Base-by-base conservation (phyloP, 2,888 invertebrate genomes). In the Julus scandinavius region DNA sequence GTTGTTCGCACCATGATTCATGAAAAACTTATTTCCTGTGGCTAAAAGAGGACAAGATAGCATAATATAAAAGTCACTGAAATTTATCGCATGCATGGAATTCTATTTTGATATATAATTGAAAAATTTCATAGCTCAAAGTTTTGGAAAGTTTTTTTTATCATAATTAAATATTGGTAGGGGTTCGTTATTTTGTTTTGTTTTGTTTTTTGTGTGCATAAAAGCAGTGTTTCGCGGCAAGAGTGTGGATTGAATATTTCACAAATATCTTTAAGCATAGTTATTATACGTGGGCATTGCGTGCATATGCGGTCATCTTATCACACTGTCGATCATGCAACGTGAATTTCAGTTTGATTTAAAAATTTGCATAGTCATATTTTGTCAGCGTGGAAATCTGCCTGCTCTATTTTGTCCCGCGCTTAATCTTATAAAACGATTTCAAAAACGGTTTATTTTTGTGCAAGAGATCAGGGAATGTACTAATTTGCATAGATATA, bases 341-440 rank as follows among this genome's bases (percentile, higher is more conserved):
- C 80, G 80, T 80, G 80, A 80, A 80, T 80, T 80, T 80, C 80
- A 80, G 38, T 80, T 80, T 80, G 80, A 80, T 80, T 80, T 80
- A 80, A 80, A 80, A 80, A 80, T 80, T 80, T 80, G 80, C 80
- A 80, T 80, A 80, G 80, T 80, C 80, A 80, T 80, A 80, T 80
- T 80, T 80, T 80, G 80, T 29, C 38, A 38, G 80, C 38, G 15
- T 15, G 80, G 13, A 80, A 80, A 80, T 80, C 80, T 80, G 80
- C 80, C 80, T 4, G 80, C 38, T 38, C 80, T 80, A 80, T 80
- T 80, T 80, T 80, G 80, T 80, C 80, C 80, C 80, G 5, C 38
- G 80, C 80, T 80, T 80, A 80, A 80, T 80, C 80, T 80, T 40
- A 80, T 80, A 13, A 80, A 80, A 38, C 80, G 80, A 80, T 80